Base-by-base conservation (phyloP, 2,797 vertebrate species). In the Varecia variegata region DNA sequence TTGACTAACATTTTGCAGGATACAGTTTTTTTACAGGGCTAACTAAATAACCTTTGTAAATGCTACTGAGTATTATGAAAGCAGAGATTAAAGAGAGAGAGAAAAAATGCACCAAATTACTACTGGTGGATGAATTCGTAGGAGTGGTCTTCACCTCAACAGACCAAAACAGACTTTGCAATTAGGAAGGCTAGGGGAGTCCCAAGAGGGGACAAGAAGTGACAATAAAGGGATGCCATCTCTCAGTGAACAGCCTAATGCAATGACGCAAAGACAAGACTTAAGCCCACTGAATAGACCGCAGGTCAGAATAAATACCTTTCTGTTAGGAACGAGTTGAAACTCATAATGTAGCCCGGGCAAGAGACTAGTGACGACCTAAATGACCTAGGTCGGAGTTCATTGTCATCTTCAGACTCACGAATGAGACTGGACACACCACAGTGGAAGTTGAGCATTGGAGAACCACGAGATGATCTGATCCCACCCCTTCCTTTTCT, bases 211-310 rank as follows among this genome's bases (percentile, higher is more conserved):
- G 7, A 71, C 21, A 94, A 93, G 71, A 77, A 71, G 43, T 76
- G 50, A 50, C 47, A 52, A 38, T 45, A n/a, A 62, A 85, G 40
- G 27, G 52, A 83, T 52, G 32, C 38, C 6, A 8, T 58, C 74
- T 90, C 70, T 92, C 17, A 8, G 56, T 18, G 40, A 92, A 38
- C n/a, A 54, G 47, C 65, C 10, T 47, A 70, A 87, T 68, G 21
- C 32, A 56, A 1, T 43, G 74, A 52, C 3, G 67, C 40, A 81
- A 32, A 62, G 96, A 96, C 43, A 96, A 95, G 96, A 91, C 85
- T 58, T 95, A 77, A 98, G 97, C 85, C 95, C 94, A 95, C 97
- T 93, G 88, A 96, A 96, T 89, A 83, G 47, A 93, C 73, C 94
- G 82, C 60, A 82, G 11, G 27, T 68, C 73, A 40, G 79, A 68